Evolutionary conservation across 1,140 invertebrate species (phyloP), one percentile per base, ranked within the genome.

Genomic region (Panagrolaimus sp.): DNA sequence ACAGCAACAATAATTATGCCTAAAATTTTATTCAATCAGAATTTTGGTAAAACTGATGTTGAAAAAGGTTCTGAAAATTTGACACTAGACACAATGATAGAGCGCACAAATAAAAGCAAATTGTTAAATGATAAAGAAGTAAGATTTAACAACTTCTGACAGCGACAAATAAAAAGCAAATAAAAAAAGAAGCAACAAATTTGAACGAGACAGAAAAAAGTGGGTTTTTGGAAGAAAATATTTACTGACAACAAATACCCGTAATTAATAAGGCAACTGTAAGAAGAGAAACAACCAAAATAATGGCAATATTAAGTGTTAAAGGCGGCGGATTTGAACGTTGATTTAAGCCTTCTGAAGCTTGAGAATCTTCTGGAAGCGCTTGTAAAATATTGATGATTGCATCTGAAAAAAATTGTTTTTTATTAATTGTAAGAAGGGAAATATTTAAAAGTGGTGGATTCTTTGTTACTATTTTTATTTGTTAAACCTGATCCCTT

Each of bases 201-300:
- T 38, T 38, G 7, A 38, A 38, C 32, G 32, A 38, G 32, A 38
- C 32, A 38, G 32, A 38, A 7, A 4, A 38, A 38, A 38, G n/a
- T n/a, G n/a, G n/a, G n/a, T n/a, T n/a, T n/a, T n/a, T n/a, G n/a
- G n/a, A 38, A 7, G 10, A 58, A 14, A 58, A 10, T 58, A 58
- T n/a, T n/a, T 26, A 58, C 52, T 58, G 28, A 58, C 52, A 58
- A 58, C 52, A 58, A 28, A 58, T 58, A 58, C 52, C 52, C 21
- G 52, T 58, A 58, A 58, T 58, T 17, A 58, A 17, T 28, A 58
- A 28, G 52, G 52, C 21, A 12, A 58, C 52, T 5, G 52, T 58
- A 26, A 58, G 17, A 21, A 58, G 52, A 26, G 52, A 58, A 58
- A 58, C 52, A 21, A 58, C 52, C 10, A 58, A 28, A 58, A 58